Conservation (phyloP, 2,888 invertebrate genomes). For the Proisotoma minuta region DNA sequence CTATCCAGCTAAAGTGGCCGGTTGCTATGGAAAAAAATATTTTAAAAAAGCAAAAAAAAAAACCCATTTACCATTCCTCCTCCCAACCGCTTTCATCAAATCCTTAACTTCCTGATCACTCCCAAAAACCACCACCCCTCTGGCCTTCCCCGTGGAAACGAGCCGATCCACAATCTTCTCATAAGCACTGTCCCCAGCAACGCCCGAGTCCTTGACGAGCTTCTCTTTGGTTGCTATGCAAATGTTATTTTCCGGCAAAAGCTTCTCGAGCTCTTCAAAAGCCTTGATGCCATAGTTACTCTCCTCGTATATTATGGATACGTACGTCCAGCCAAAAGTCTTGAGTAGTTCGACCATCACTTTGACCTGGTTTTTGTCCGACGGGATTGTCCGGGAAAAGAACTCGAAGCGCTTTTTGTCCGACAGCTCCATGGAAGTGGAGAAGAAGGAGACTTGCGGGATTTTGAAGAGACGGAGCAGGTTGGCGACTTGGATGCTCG, state of each 20-base stretch:
- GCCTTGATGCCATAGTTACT: constrained; percentile 95
- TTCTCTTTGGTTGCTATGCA: constrained; percentile 94
- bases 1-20: constrained; percentile 89
- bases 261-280: constrained; percentile 84
- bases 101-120: constrained; percentile 96
- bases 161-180: constrained; percentile 82
- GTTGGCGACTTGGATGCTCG: constrained; percentile 93
- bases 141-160: constrained; percentile 76
- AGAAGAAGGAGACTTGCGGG: constrained; percentile 88
- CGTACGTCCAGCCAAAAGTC: constrained; percentile 84
- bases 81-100: constrained; percentile 85
- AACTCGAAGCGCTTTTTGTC: constrained; percentile 92
- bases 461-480: constrained; percentile 84
- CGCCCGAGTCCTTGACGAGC: constrained; percentile 86
- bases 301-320: constrained; percentile 92
- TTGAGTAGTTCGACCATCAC: constrained; percentile 92
- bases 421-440: constrained; percentile 87
- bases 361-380: constrained; percentile 87
- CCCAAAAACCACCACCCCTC: constrained; percentile 90
- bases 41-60: too few relatives aligned
- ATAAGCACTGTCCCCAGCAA: constrained; percentile 79
- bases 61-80: too few relatives aligned
- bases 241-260: constrained; percentile 74
- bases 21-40: too few relatives aligned
- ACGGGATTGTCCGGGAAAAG: constrained; percentile 89